Evolutionary conservation across 2,113 vertebrate species (phyloP), one percentile per base, ranked within the genome.

Genomic region (Mormoops blainvillei): DNA sequence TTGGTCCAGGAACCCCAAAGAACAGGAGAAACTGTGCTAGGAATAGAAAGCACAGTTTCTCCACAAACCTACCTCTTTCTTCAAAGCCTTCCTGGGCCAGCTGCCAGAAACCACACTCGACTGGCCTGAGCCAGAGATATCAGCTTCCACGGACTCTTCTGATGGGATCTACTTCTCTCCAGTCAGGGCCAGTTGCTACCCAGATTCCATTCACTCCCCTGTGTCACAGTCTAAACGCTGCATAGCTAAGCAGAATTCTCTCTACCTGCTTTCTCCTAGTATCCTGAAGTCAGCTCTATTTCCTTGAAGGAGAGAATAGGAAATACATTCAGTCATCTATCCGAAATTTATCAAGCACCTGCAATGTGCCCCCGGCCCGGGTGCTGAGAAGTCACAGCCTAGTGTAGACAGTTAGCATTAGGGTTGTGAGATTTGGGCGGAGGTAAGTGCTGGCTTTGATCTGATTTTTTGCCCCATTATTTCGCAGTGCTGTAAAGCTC

Each of bases 21-120:
- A 41, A 81, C 26, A 71, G 43, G 58, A n/a, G n/a, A n/a, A n/a
- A n/a, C n/a, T n/a, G n/a, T n/a, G n/a, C 86, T 38, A 68, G 38
- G 31, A 89, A 36, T 31, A 70, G 91, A 80, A 94, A 56, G 38
- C 92, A 5, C 28, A 48, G 28, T 89, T 70, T 41, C 33, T 96
- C 61, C 15, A 73, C 22, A 86, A 54, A 84, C 26, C 19, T 36
- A 74, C 28, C 10, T 36, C 45, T 87, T 73, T 38, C 56, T 95
- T 67, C 80, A 80, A 95, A 89, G 73, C 22, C 41, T 94, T 89
- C 83, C 28, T 48, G 71, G 67, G 86, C 36, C 74, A 41, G 10
- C 61, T 86, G 73, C 96, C 95, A 91, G 76, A 41, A 96, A 52
- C 82, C 73, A 77, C 63, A 52, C 58, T 94, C 78, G 73, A 82